Evolutionary conservation across 2,113 vertebrate genomes (phyloP).

Genomic region (Petaurus breviceps): DNA sequence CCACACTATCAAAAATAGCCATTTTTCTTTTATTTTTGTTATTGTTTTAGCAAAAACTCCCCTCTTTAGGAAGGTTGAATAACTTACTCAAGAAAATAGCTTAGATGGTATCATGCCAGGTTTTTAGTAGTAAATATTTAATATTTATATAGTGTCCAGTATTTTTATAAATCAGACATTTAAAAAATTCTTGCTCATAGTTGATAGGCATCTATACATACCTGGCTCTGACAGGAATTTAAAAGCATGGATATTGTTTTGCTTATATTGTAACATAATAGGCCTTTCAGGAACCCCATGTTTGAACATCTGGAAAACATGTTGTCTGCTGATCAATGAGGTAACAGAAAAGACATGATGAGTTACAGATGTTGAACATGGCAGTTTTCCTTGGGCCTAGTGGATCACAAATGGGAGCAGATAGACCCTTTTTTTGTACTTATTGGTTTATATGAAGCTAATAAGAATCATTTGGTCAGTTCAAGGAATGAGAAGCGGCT

Average conservation of each 20-base stretch:
- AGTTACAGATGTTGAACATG: constrained; percentile 81
- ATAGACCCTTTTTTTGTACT: constrained; percentile 73
- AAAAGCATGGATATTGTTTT: constrained; percentile 66
- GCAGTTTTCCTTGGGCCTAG: constrained; percentile 74
- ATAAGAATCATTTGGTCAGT: constrained; percentile 50
- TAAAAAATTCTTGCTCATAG: not conserved
- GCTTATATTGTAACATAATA: constrained; percentile 73
- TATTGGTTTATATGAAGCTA: constrained; percentile 70
- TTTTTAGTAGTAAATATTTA: not conserved
- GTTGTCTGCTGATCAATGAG: constrained; percentile 78
- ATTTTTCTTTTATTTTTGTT: not conserved
- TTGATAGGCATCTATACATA: constrained; percentile 51
- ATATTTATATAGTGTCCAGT: not conserved
- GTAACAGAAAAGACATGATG: constrained; percentile 82
- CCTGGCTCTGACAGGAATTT: constrained; percentile 61
- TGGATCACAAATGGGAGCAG: constrained; percentile 76
- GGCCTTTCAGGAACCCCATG: constrained; percentile 69
- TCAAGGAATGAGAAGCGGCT: constrained; percentile 25
- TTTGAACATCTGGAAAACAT: constrained; percentile 83
- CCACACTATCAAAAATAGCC: not conserved
- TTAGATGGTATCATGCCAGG: not conserved
- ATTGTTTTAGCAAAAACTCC: not conserved
- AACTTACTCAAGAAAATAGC: not conserved
- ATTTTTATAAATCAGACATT: not conserved
- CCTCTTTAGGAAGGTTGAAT: not conserved